Base-by-base conservation (phyloP, 2,113 vertebrate species). In the Diglossa brunneiventris region DNA sequence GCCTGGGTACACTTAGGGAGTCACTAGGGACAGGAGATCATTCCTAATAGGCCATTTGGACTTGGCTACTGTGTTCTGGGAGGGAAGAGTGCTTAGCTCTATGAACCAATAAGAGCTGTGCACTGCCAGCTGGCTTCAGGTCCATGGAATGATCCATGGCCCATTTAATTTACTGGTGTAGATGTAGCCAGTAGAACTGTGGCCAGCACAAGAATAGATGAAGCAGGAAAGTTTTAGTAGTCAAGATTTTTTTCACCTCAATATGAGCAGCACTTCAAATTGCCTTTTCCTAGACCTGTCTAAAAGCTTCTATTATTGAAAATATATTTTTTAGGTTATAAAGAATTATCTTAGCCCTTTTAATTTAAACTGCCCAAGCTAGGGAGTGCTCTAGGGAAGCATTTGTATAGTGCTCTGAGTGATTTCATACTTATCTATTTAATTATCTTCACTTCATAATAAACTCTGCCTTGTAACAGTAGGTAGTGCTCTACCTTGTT, bases 391-490 rank as follows among this genome's bases (percentile, higher is more conserved):
- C 42, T 67, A 83, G 75, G 72, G 63, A 93, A 91, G 69, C 30
- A 88, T 91, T 96, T 94, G 61, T 44, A 56, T 67, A 74, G 81
- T 94, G 30, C 8, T 94, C 55, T 89, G 84, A 83, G 50, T 83
- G 85, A 95, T 94, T 95, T 96, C 73, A 75, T 93, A 91, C 79
- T 95, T 95, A 96, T 58, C 90, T 67, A 22, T 96, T 96, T 90
- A 89, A 97, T 97, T 95, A 95, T 90, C 70, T 94, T 91, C 70
- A 56, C 89, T 95, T 94, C 66, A 89, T 52, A 92, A 95, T 92
- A 94, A 92, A 91, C 69, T 94, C 58, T 91, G 27, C 53, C 84
- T 82, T 92, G 47, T 78, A 94, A 86, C 72, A 92, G 87, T 94
- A 94, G 73, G 89, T 92, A 94, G 79, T 88, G 47, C 33, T 96